Evolutionary conservation across 2,113 vertebrate genomes (phyloP), one percentile per base, ranked within the genome.

Genomic region (Castor canadensis): DNA sequence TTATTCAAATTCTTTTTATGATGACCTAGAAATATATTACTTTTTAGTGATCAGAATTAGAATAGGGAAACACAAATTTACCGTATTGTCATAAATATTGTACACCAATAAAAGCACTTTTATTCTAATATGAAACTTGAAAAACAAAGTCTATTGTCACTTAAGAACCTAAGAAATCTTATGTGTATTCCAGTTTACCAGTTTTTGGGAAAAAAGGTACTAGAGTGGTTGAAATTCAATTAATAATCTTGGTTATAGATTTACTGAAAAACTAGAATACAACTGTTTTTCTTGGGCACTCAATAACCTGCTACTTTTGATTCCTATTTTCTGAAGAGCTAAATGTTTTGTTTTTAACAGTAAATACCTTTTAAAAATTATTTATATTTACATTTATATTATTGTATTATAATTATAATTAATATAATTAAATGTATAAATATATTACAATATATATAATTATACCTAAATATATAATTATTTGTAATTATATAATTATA

Each of bases 51-150:
- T 79, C 76, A 67, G 35, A n/a, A 54, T 56, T 60, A 76, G 6
- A 93, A 94, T 56, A 69, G 60, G 35, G 62, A 97, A 81, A 38
- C 58, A 52, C 12, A 76, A 89, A 82, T 76, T 58, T 92, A 76
- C 54, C 38, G 79, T 49, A 43, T 47, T 88, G 35, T 62, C 75
- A 83, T 90, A 80, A 90, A 32, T 82, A 40, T 28, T 56, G 10
- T 40, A 75, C 1, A 49, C 10, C 16, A 64, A 73, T 79, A 87
- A 26, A 3, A 81, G 58, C 10, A 69, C 22, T 73, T 93, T 75
- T n/a, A 58, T 1, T 56, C 54, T 89, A 86, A 79, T 89, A 62
- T 86, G 60, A 0, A 87, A 69, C n/a, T 69, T 92, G 16, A 75
- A 83, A 77, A 84, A 64, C 56, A 79, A 56, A 80, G 28, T 67